A percentile compares a stretch with the other conserved stretches of the same genome.
Evolutionary conservation across 2,888 invertebrate species (phyloP).

Genomic region (Nemotelus nigrinus): DNA sequence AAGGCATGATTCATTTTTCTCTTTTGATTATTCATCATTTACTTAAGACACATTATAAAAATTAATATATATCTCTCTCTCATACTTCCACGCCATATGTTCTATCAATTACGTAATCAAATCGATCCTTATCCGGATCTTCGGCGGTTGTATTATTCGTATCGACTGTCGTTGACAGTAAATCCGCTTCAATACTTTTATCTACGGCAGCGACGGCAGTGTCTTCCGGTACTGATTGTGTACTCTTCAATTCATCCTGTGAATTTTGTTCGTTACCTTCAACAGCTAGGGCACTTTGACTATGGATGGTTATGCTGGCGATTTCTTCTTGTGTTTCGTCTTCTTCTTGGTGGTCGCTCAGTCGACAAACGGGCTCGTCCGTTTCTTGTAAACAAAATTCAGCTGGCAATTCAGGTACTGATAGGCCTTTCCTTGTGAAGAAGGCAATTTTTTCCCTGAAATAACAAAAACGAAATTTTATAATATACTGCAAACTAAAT

Average conservation of each 20-base stretch:
- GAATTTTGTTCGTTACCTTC: conserved; percentile 58
- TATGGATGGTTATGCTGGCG: conserved; percentile 51
- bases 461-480: conserved; percentile 54
- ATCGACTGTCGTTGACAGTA: conserved; percentile 43
- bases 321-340: conserved; percentile 55
- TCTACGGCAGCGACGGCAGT: conserved; percentile 33
- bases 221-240: conserved; percentile 62
- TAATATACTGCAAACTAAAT: background rate
- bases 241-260: conserved; percentile 62
- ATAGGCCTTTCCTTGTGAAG: conserved; percentile 84
- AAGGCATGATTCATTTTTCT: conserved; percentile 1
- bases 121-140: conserved; percentile 65
- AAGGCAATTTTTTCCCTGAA: conserved; percentile 96
- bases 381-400: conserved; percentile 67
- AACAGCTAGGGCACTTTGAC: conserved; percentile 50
- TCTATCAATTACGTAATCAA: conserved; percentile 85
- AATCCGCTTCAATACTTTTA: conserved; percentile 40
- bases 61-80: conserved; percentile 53
- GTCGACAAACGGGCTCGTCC: conserved; percentile 59
- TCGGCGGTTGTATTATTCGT: conserved; percentile 3
- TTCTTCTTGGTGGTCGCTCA: conserved; percentile 38
- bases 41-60: background rate
- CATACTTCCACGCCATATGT: conserved; percentile 87
- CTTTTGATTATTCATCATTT: conserved; percentile 14
- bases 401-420: conserved; percentile 78